Conservation (phyloP, 2,888 invertebrate genomes). For the Ormyrus thymus region DNA sequence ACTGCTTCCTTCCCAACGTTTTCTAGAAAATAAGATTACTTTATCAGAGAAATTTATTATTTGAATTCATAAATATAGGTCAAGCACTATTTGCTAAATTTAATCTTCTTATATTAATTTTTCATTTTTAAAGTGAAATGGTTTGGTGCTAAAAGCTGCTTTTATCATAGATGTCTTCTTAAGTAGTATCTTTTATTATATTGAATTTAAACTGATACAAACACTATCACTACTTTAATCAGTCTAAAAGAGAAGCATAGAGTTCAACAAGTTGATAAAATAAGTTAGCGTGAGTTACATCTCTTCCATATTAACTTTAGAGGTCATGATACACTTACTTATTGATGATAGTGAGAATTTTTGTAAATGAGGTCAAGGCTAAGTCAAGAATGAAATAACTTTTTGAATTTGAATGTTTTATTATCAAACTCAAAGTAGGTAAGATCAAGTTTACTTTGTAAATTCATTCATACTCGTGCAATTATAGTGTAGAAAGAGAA, state of each 20-base stretch:
- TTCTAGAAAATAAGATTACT: constrained; percentile 61
- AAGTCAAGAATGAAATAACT: constrained; percentile 23
- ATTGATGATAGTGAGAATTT: constrained; percentile 35
- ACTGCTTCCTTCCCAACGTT: constrained; percentile 70
- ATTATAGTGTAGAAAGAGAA: constrained; percentile 7
- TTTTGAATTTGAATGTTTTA: constrained; percentile 14
- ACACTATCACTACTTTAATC: no score
- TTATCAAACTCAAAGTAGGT: neutral
- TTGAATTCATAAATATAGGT: no score
- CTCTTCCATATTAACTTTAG: neutral
- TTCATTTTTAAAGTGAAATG: no score
- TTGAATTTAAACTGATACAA: no score
- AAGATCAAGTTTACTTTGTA: neutral
- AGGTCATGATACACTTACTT: constrained; percentile 8
- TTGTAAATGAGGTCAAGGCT: constrained; percentile 33
- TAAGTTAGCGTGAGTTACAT: neutral
- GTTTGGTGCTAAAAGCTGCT: no score
- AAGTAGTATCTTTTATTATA: no score
- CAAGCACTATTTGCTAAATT: no score
- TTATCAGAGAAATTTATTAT: neutral
- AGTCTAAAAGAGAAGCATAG: neutral
- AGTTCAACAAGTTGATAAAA: constrained; percentile 1
- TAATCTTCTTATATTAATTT: no score
- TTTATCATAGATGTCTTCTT: no score
- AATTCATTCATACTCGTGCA: constrained; percentile 10